Percentiles rank a stretch among this genome's conserved stretches.
phyloP scores from a whole-genome alignment of 2,888 invertebrate genomes.

The Deroplatys truncata region DNA sequence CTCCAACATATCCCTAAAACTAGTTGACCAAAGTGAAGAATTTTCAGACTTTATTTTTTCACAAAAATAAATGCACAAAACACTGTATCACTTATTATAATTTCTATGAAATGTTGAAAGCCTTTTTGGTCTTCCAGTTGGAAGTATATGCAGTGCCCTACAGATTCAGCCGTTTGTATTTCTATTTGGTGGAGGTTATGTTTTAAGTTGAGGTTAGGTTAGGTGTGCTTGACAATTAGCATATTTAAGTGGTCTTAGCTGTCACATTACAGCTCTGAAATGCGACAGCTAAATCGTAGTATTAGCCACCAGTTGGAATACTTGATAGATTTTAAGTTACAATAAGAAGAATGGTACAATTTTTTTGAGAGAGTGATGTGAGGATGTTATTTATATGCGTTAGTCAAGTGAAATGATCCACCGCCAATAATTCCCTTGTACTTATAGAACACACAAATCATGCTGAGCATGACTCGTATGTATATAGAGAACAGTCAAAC shows the following conservation, averaged over 20 bases:
- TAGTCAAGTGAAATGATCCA: not conserved
- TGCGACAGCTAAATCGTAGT: not conserved
- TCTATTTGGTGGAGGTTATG: not conserved
- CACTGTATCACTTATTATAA: no score
- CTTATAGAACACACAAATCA: not conserved
- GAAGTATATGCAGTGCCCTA: not conserved
- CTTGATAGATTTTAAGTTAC: not conserved
- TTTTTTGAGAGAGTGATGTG: not conserved
- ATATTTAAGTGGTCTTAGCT: not conserved
- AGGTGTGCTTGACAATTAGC: not conserved
- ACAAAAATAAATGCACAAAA: no score
- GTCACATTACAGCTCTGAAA: not conserved
- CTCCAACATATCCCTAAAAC: no score
- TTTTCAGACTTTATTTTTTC: no score
- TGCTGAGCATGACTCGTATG: not conserved
- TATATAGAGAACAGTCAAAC: not conserved
- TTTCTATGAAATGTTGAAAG: no score
- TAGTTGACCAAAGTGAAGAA: no score
- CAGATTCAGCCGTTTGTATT: not conserved
- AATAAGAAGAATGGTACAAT: not conserved
- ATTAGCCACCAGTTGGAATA: not conserved
- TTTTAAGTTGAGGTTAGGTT: not conserved
- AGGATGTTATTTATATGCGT: not conserved
- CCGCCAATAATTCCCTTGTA: not conserved
- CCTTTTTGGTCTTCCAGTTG: no score